Evolutionary conservation across 2,888 invertebrate genomes (phyloP), one percentile per base, ranked within the genome.

Genomic region (Desoria tigrina): DNA sequence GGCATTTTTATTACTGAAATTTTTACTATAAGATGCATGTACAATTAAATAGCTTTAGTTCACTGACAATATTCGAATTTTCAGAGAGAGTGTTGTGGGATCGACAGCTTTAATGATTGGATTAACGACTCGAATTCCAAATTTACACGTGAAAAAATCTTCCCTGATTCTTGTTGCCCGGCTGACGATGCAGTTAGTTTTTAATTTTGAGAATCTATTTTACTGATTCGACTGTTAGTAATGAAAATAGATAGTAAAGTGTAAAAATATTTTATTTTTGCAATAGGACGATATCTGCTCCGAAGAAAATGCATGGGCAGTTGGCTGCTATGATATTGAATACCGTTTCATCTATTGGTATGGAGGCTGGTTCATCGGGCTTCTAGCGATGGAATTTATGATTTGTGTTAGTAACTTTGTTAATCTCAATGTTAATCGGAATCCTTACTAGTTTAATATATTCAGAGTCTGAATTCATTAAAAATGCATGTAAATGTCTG

Each of bases 31-130:
- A n/a, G n/a, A n/a, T n/a, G n/a, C n/a, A n/a, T n/a, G n/a, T n/a
- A n/a, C n/a, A n/a, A n/a, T n/a, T n/a, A n/a, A n/a, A n/a, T n/a
- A n/a, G n/a, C n/a, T n/a, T n/a, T n/a, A 18, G 53, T 18, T 23
- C 23, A 9, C 9, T 24, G n/a, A n/a, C n/a, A n/a, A n/a, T n/a
- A n/a, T n/a, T 24, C 9, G 18, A 18, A 24, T 32, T 23, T 37
- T 4, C 28, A 68, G 69, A 39, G 65, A 37, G 42, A 57, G 53
- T 69, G 69, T 32, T 69, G 69, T 45, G 69, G 69, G 6, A 24
- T 63, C 9, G 26, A 62, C 26, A 54, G 56, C 16, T 28, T 23
- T 37, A 49, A 45, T 6, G 69, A 69, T 23, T 69, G 69, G 69
- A 7, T 6, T 39, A 24, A 23, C 9, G 28, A 28, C 23, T 3